Percentiles rank a stretch among this genome's conserved stretches.
Evolutionary conservation across 2,113 vertebrate genomes (phyloP).

Genomic region (Lonchura striata): DNA sequence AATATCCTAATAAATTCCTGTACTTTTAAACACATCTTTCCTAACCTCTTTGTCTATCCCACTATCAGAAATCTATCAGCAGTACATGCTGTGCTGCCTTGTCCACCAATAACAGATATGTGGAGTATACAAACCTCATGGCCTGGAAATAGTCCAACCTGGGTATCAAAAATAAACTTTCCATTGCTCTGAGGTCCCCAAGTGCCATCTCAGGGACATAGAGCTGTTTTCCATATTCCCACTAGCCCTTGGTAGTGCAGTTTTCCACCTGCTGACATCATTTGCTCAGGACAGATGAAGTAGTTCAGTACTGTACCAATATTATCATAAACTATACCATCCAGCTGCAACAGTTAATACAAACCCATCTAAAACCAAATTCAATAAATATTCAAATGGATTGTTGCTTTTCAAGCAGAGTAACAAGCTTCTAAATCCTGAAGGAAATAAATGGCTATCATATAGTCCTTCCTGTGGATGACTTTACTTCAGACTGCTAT

Average conservation of each 20-base stretch:
- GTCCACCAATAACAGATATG: accelerated
- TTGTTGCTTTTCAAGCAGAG: background rate
- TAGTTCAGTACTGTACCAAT: background rate
- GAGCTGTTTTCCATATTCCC: background rate
- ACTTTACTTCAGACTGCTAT: background rate
- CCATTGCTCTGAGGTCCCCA: background rate
- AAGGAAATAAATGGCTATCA: background rate
- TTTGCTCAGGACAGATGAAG: background rate
- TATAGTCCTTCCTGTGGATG: background rate
- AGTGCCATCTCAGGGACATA: background rate
- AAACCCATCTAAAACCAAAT: background rate
- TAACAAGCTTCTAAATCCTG: background rate
- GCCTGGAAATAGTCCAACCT: background rate
- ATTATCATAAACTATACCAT: background rate
- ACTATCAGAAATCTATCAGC: background rate
- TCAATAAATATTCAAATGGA: background rate
- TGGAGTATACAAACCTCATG: background rate
- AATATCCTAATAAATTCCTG: background rate
- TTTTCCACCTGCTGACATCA: background rate
- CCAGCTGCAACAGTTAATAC: background rate
- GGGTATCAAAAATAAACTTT: background rate
- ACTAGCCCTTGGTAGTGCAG: accelerated
- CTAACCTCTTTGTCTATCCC: background rate
- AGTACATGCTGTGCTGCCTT: background rate
- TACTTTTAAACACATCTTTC: background rate